These are phyloP conservation scores for Oncorhynchus tshawytscha DNA, from an alignment of 2,113 vertebrate genomes.

Conservation along the genomic window DNA sequence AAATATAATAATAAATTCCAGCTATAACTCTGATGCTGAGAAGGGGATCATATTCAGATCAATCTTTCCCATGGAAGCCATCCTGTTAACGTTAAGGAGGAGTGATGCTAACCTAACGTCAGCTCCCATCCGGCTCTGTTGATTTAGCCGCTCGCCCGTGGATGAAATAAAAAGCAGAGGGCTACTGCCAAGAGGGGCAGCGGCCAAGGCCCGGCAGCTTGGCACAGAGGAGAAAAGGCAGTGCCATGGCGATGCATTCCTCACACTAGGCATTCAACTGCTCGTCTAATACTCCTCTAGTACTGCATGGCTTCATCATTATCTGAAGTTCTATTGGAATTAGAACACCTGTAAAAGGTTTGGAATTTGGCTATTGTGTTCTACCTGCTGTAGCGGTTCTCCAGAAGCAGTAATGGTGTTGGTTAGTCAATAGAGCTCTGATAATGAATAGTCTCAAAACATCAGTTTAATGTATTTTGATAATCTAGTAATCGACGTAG, in stretches of 20 bases:
- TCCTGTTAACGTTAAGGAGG: not conserved
- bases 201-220: conserved; percentile 51
- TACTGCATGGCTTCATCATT: not conserved
- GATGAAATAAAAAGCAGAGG: conserved; percentile 39
- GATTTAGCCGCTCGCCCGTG: conserved; percentile 24
- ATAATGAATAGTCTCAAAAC: not conserved
- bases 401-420: too few species aligned
- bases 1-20: not conserved
- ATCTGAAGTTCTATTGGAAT: not conserved
- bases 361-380: not conserved
- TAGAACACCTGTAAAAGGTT: not conserved
- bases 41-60: too few species aligned
- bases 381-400: not conserved
- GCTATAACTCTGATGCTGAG: too few species aligned
- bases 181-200: conserved; percentile 49
- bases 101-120: conserved; percentile 18
- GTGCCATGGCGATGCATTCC: conserved; percentile 48
- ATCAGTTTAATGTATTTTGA: not conserved
- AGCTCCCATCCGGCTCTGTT: conserved; percentile 20
- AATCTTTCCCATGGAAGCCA: too few species aligned
- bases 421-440: not conserved
- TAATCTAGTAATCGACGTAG: not conserved
- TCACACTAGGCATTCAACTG: conserved; percentile 44
- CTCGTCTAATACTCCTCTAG: conserved; percentile 23
- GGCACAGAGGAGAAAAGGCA: conserved; percentile 33